Evolutionary conservation across 2,113 vertebrate species (phyloP).

Genomic region (Hymenochirus boettgeri): DNA sequence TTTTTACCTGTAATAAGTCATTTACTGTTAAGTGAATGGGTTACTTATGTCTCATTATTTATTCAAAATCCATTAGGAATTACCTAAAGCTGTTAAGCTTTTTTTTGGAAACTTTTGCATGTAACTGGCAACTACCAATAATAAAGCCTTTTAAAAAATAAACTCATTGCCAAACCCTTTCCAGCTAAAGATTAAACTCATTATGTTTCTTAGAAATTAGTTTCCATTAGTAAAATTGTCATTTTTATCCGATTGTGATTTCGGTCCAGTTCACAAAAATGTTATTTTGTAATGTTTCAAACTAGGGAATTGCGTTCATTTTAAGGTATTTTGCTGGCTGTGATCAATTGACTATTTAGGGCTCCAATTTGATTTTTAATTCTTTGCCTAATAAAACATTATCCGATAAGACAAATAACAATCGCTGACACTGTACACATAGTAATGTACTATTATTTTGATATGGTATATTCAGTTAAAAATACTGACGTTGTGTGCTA

Average conservation of each 20-base stretch:
- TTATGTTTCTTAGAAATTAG: neutral
- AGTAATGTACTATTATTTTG: too few species aligned
- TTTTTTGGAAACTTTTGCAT: neutral
- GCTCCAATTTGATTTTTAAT: too few species aligned
- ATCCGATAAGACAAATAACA: too few species aligned
- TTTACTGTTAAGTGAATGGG: neutral
- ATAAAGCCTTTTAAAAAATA: neutral
- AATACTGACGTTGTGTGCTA: too few species aligned
- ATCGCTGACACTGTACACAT: too few species aligned
- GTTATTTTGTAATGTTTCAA: too few species aligned
- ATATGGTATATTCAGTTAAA: too few species aligned
- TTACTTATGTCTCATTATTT: neutral
- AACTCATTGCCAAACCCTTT: neutral
- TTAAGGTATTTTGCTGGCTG: too few species aligned
- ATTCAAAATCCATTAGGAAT: neutral
- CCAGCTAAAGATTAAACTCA: neutral
- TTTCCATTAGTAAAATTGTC: neutral
- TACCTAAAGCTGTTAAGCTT: conserved; percentile 1
- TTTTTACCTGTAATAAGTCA: neutral
- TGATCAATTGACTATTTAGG: too few species aligned
- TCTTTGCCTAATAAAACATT: too few species aligned
- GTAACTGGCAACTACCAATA: neutral
- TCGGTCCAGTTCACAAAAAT: too few species aligned
- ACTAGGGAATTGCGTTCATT: too few species aligned
- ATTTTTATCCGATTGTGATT: neutral